A percentile compares a stretch with the other conserved stretches of the same genome.
Evolutionary conservation across 2,797 vertebrate species (phyloP).

Genomic region (Onychomys arenicola): DNA sequence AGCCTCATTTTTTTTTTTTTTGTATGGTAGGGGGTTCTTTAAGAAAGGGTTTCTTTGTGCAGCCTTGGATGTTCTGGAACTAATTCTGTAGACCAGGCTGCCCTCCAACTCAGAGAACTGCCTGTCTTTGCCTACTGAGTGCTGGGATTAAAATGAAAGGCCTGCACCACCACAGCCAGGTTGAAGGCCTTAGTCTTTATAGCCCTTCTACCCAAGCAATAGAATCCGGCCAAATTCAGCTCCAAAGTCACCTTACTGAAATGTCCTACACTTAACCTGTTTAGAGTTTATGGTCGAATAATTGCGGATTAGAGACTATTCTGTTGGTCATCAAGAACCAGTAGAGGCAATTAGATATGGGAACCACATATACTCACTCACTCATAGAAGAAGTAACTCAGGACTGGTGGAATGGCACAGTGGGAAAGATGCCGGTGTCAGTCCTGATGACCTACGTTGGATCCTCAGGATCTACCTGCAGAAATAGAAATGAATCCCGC

Average conservation of each 20-base stretch:
- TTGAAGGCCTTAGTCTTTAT: not conserved
- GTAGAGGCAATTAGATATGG: not conserved
- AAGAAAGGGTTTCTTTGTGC: not conserved
- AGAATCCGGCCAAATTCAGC: not conserved
- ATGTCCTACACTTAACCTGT: not conserved
- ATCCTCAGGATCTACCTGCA: not conserved
- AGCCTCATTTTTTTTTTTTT: not conserved
- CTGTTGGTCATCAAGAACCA: not conserved
- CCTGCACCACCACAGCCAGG: fast-evolving
- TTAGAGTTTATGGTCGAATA: not conserved
- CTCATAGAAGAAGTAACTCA: not conserved
- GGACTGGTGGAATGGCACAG: not conserved
- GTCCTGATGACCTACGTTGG: not conserved
- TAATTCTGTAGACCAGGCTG: not conserved
- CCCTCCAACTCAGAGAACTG: not conserved
- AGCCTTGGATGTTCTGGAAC: not conserved
- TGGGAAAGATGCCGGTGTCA: not conserved
- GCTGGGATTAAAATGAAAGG: not conserved
- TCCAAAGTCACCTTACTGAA: not conserved
- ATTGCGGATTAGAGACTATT: not conserved
- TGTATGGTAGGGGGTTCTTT: not conserved
- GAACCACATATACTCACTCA: not conserved
- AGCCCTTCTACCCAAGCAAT: not conserved
- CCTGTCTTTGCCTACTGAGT: too few species aligned
- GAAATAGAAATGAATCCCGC: not conserved